These are phyloP conservation scores for Phortica okadai DNA, from an alignment of 2,888 invertebrate species.

Conservation along the genomic window DNA sequence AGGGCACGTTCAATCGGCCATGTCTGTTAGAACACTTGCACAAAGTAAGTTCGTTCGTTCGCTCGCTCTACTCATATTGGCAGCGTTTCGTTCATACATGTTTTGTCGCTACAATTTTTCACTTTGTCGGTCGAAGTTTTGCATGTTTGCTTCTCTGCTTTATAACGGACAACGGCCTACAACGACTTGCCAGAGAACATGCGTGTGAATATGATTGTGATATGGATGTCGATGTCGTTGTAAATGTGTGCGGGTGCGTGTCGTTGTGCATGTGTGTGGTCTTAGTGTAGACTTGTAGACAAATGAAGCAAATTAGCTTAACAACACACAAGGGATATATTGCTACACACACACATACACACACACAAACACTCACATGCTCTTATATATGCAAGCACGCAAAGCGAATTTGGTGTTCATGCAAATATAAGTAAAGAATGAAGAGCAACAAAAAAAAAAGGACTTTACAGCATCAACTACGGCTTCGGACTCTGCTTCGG, in stretches of 20 bases:
- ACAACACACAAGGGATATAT: constrained; percentile 62
- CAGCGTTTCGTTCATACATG: neutral
- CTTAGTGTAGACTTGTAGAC: constrained; percentile 50
- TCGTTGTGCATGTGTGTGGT: constrained; percentile 34
- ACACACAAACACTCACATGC: constrained; percentile 41
- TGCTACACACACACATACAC: constrained; percentile 43
- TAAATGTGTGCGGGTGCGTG: neutral
- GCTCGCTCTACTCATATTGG: neutral
- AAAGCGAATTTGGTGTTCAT: neutral
- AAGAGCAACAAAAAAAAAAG: neutral
- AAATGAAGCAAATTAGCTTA: constrained; percentile 67
- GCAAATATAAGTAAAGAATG: neutral
- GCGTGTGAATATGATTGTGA: constrained; percentile 11
- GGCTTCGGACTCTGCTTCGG: neutral
- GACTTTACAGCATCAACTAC: neutral
- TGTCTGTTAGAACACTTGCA: no score
- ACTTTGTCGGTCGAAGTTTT: constrained; percentile 27
- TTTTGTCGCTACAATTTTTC: constrained; percentile 1
- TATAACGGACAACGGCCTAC: neutral
- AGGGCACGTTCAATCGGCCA: no score
- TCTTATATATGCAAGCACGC: neutral
- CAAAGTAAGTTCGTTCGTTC: neutral
- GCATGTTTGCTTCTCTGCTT: constrained; percentile 8
- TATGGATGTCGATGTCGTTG: neutral
- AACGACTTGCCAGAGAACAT: constrained; percentile 18